phyloP scores from a whole-genome alignment of 2,888 invertebrate species.

The Drosophila imparisetae region DNA sequence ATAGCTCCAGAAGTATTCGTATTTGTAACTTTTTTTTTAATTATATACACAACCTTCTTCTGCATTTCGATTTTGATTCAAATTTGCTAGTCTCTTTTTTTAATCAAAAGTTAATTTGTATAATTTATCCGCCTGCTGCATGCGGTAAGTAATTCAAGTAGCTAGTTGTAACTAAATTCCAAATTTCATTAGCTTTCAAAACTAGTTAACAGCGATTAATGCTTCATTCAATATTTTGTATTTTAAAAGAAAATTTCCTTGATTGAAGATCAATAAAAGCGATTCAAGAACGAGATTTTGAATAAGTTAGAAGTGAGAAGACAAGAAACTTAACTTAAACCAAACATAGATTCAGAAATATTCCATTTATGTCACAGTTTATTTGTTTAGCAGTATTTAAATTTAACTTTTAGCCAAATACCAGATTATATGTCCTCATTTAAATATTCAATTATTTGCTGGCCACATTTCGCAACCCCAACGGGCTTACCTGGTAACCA shows the following conservation, averaged over 20 bases:
- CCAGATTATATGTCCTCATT: neutral
- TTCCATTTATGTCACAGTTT: neutral
- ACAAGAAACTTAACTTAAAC: neutral
- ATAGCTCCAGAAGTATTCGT: slow-evolving; percentile 31
- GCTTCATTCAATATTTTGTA: neutral
- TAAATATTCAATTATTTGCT: slow-evolving; percentile 3
- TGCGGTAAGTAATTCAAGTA: slow-evolving; percentile 69
- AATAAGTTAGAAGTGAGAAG: neutral
- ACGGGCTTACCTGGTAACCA: slow-evolving; percentile 6
- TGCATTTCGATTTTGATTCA: neutral
- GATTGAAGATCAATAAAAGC: neutral
- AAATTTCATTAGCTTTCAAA: neutral
- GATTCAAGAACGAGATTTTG: neutral
- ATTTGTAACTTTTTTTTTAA: slow-evolving; percentile 3
- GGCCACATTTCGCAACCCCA: neutral
- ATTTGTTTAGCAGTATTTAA: neutral
- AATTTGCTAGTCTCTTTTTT: slow-evolving; percentile 13
- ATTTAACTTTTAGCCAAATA: neutral
- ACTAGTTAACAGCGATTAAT: neutral
- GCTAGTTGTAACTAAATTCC: neutral
- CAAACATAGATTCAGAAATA: neutral
- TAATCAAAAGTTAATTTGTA: slow-evolving; percentile 3
- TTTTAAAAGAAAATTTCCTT: neutral
- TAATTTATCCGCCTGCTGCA: slow-evolving; percentile 50
- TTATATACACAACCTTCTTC: neutral